Percentiles rank a stretch among this genome's conserved stretches.
Conservation (phyloP, 2,797 vertebrate species). For the Zalophus californianus region DNA sequence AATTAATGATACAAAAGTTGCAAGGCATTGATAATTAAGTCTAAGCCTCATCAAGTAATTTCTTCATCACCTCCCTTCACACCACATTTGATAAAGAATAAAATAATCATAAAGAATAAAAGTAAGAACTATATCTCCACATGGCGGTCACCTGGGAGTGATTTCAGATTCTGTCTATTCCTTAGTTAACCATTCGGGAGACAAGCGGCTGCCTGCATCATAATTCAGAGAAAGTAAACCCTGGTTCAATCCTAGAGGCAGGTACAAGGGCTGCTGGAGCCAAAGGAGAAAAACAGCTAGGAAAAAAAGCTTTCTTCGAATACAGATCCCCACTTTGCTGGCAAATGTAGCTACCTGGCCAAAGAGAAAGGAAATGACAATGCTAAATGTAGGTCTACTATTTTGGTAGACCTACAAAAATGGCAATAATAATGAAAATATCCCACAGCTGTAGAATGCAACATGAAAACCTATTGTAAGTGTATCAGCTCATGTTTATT, state of each 20-base stretch:
- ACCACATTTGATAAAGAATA: not conserved
- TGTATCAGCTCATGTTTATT: not conserved
- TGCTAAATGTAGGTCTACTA: not conserved
- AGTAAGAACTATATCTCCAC: not conserved
- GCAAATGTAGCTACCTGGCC: not conserved
- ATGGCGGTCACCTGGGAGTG: not conserved
- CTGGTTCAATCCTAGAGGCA: not conserved
- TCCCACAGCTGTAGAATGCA: not conserved
- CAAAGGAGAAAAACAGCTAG: not conserved
- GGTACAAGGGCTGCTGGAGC: not conserved
- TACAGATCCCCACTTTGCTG: not conserved
- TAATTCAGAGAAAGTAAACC: not conserved
- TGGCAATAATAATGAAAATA: not conserved
- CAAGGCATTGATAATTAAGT: not conserved
- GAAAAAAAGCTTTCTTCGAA: not conserved
- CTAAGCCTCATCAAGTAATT: not conserved
- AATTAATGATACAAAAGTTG: not conserved
- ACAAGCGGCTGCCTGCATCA: not conserved
- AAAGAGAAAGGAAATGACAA: not conserved
- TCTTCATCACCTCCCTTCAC: not conserved
- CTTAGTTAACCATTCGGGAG: not conserved
- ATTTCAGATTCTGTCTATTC: slow-evolving; percentile 11
- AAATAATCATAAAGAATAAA: slow-evolving; percentile 18
- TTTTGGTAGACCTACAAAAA: not conserved
- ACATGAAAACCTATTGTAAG: not conserved